Conservation (phyloP, 1,140 invertebrate species). For the Brachionus rotundiformis region DNA sequence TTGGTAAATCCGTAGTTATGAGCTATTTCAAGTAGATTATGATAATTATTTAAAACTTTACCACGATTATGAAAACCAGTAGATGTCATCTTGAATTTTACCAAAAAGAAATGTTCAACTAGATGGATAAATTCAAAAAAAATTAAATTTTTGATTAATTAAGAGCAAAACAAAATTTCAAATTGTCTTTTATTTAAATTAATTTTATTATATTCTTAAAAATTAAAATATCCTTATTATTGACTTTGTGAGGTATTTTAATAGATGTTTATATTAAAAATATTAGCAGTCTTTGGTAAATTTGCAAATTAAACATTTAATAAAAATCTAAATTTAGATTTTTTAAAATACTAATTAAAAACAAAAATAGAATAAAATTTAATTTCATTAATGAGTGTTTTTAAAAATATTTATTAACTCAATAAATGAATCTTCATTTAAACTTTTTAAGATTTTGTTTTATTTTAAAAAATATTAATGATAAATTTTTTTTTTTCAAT, state of each 20-base stretch:
- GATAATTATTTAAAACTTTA: background rate
- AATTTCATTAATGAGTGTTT: background rate
- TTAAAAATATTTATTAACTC: background rate
- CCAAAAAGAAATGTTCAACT: no score
- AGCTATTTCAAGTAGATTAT: constrained; percentile 17
- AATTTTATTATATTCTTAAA: no score
- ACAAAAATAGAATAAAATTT: no score
- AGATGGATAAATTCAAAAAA: no score
- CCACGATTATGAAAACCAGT: background rate
- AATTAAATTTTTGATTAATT: background rate
- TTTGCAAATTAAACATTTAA: no score
- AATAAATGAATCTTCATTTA: background rate
- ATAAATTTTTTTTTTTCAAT: background rate
- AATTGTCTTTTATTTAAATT: background rate
- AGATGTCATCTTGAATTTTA: background rate
- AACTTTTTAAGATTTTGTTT: background rate
- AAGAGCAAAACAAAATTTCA: background rate
- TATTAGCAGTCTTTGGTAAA: no score
- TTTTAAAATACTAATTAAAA: no score
- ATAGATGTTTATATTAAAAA: no score
- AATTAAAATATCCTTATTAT: no score
- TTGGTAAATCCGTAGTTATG: background rate
- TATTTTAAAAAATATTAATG: background rate
- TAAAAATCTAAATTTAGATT: no score
- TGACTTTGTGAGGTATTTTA: no score